Evolutionary conservation across 2,888 invertebrate genomes (phyloP), one percentile per base, ranked within the genome.

Genomic region (Emesis furor): DNA sequence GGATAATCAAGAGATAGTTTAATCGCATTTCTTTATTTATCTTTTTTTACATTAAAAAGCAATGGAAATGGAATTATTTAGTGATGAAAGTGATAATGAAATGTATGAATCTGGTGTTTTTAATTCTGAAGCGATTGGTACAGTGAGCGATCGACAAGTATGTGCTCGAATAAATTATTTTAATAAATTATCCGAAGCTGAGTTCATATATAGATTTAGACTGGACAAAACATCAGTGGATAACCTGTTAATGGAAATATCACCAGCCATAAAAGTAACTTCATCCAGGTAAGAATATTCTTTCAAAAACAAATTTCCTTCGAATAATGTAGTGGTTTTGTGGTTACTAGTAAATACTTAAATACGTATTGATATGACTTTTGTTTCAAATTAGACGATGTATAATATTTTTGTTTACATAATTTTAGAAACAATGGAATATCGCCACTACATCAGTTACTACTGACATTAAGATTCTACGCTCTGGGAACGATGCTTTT

Each of bases 401-500:
- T 24, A 24, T 24, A 24, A 24, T 24, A 24, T 24, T 24, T 24
- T 24, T 24, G 24, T 24, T 24, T 24, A 24, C 24, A 24, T 24
- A 24, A 24, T 24, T 24, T 24, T 24, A 24, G 24, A 24, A 24
- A 24, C 1, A 69, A 87, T 79, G 89, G 88, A 14, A 78, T 90
- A 6, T 72, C 88, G 1, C 86, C 90, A 24, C 80, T 90, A 6
- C 89, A 89, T 75, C 88, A 89, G 51, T 46, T 90, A 0, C 67
- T 90, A 39, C 32, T 90, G 37, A 84, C 90, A n/a, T 76, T 89
- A 17, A 59, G 89, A 7, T 90, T 88, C 78, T 91, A 89, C 79
- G 90, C 90, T 24, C 73, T 89, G 39, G 90, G 90, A 1, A 88
- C 90, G 24, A 89, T 89, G 89, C 76, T 89, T 0, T 14, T 86